A percentile compares a stretch with the other conserved stretches of the same genome.
phyloP scores from a whole-genome alignment of 1,140 invertebrate species.

The Metopolophium dirhodum region DNA sequence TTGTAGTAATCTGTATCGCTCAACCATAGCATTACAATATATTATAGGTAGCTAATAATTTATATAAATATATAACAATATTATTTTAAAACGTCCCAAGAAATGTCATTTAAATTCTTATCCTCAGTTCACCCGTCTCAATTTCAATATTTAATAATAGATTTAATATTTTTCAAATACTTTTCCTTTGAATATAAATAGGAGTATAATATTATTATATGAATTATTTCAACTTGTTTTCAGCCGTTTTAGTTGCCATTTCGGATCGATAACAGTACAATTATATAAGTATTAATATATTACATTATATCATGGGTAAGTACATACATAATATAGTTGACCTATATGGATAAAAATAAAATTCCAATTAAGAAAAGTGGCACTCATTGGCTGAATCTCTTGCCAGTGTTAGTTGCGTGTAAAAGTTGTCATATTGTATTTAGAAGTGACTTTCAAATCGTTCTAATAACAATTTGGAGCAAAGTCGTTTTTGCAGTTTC shows the following conservation, averaged over 20 bases:
- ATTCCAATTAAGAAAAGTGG: neutral
- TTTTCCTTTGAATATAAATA: no score
- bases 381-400: neutral
- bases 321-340: neutral
- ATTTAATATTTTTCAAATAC: no score
- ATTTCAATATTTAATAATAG: no score
- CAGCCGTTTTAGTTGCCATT: neutral
- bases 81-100: no score
- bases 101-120: no score
- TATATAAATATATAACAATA: no score
- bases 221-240: neutral
- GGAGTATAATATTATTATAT: no score
- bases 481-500: neutral
- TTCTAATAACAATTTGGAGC: neutral
- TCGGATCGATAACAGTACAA: neutral
- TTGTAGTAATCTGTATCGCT: no score
- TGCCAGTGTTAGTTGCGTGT: neutral
- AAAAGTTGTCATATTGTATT: slow-evolving; percentile 1
- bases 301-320: no score
- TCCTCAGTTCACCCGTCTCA: no score
- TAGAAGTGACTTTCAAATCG: neutral
- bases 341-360: neutral
- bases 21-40: no score
- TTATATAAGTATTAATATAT: neutral
- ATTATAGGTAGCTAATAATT: no score